Evolutionary conservation across 37 sponge, comb jelly and placozoan species (phyloP), one percentile per base, ranked within the genome.

Genomic region (Cliona cf. orientalis): DNA sequence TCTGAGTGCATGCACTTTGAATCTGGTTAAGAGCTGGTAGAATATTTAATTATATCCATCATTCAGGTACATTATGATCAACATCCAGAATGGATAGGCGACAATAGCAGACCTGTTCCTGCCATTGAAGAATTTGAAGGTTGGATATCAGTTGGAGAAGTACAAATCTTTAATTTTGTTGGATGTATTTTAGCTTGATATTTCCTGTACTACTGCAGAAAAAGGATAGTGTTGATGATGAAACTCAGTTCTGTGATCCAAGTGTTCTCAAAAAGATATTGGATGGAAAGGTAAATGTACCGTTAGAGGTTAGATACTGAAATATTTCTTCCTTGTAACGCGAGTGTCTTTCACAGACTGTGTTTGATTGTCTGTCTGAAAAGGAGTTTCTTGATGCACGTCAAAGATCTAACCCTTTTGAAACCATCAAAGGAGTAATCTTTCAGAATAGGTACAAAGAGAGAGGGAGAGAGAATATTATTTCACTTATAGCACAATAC

Each of bases 401-500:
- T 42, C 76, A 73, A 21, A 66, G 97, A 68, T 78, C 92, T 17
- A 98, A 98, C 45, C 99, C 99, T 29, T 98, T 83, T 79, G 99
- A 98, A 68, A 93, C 90, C 22, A 98, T 98, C 25, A 86, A 86
- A 28, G 84, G 84, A 60, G 96, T 57, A 23, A 92, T 96, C n/a
- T 98, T 98, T 77, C 96, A 92, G 66, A 98, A 98, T 81, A 94
- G 97, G 97, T 97, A 45, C 34, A 11, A 31, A 2, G 2, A 33
- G n/a, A n/a, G n/a, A n/a, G n/a, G n/a, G n/a, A n/a, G n/a, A n/a
- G n/a, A n/a, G n/a, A n/a, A n/a, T n/a, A n/a, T n/a, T n/a, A n/a
- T n/a, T n/a, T n/a, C n/a, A n/a, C n/a, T n/a, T n/a, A n/a, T n/a
- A n/a, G n/a, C n/a, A n/a, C n/a, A n/a, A n/a, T n/a, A n/a, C n/a